A percentile compares a stretch with the other conserved stretches of the same genome.
Evolutionary conservation across 2,113 vertebrate genomes (phyloP).

Genomic region (Sinosuthora webbiana): DNA sequence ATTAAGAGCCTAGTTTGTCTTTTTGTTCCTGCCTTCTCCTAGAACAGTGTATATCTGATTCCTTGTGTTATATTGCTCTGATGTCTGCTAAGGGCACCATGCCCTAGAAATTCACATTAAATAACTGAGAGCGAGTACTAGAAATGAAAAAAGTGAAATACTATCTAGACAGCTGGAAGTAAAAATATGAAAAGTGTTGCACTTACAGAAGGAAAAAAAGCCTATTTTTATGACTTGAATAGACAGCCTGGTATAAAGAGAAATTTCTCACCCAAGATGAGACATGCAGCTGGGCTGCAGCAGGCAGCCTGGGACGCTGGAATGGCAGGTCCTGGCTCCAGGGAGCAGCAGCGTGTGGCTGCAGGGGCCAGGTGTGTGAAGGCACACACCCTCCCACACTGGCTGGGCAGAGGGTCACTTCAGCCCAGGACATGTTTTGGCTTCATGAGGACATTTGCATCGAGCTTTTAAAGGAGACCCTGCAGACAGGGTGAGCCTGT

Average conservation of each 20-base stretch:
- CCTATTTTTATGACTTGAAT: slow-evolving; percentile 44
- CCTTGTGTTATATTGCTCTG: slow-evolving; percentile 56
- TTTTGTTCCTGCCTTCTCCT: slow-evolving; percentile 47
- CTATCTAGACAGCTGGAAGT: slow-evolving; percentile 66
- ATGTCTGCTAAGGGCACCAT: slow-evolving; percentile 69
- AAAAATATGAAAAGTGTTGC: slow-evolving; percentile 66
- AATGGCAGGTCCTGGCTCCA: neutral
- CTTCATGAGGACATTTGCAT: neutral
- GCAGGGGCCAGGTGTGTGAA: rapidly evolving
- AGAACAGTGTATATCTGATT: slow-evolving; percentile 48
- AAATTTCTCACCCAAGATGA: slow-evolving; percentile 18
- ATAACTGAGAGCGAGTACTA: slow-evolving; percentile 54
- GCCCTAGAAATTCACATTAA: slow-evolving; percentile 73
- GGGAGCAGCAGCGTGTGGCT: rapidly evolving
- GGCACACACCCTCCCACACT: neutral
- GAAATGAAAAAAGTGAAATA: slow-evolving; percentile 69
- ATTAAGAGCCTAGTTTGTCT: slow-evolving; percentile 48
- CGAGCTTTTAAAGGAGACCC: rapidly evolving
- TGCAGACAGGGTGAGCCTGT: neutral
- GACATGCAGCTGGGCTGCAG: neutral
- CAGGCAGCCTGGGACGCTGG: neutral
- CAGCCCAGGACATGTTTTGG: neutral
- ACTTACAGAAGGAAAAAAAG: slow-evolving; percentile 54
- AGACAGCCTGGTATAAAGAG: slow-evolving; percentile 55
- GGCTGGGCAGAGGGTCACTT: neutral